These are phyloP conservation scores for Troglohyphantes excavatus DNA, from an alignment of 2,888 invertebrate species.

Conservation along the genomic window DNA sequence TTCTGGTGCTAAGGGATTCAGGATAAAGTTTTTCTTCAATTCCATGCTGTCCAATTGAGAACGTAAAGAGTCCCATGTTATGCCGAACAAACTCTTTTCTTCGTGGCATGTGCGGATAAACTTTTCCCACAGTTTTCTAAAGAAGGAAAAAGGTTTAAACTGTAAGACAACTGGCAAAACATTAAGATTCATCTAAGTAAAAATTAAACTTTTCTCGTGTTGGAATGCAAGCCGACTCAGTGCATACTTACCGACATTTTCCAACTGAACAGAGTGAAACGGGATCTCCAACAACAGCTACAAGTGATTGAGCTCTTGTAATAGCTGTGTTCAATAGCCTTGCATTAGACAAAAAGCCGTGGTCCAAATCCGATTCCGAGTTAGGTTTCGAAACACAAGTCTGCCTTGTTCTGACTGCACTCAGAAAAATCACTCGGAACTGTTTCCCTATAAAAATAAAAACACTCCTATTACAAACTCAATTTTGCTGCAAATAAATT, in stretches of 20 bases:
- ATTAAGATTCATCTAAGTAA: background rate
- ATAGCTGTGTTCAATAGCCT: conserved; percentile 92
- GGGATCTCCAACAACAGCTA: conserved; percentile 93
- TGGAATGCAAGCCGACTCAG: conserved; percentile 85
- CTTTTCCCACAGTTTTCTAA: conserved; percentile 89
- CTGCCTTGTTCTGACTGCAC: conserved; percentile 89
- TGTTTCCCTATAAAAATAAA: conserved; percentile 86
- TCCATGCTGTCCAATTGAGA: conserved; percentile 89
- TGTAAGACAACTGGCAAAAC: too few relatives aligned
- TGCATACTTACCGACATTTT: conserved; percentile 85
- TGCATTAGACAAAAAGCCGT: conserved; percentile 91
- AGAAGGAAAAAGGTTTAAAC: background rate
- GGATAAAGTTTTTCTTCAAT: conserved; percentile 88
- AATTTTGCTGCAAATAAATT: too few relatives aligned
- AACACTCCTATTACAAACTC: background rate
- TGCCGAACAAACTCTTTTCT: conserved; percentile 88
- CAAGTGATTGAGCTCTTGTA: conserved; percentile 90
- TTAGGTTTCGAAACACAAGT: conserved; percentile 85
- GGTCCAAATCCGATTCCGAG: conserved; percentile 86
- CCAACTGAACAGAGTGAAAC: conserved; percentile 91
- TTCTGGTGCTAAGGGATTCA: conserved; percentile 92
- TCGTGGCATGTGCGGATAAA: conserved; percentile 89
- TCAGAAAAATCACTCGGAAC: conserved; percentile 91
- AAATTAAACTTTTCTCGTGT: background rate
- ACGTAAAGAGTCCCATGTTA: conserved; percentile 87